A percentile compares a stretch with the other conserved stretches of the same genome.
Conservation (phyloP, 2,797 vertebrate genomes). For the Eospalax fontanierii region DNA sequence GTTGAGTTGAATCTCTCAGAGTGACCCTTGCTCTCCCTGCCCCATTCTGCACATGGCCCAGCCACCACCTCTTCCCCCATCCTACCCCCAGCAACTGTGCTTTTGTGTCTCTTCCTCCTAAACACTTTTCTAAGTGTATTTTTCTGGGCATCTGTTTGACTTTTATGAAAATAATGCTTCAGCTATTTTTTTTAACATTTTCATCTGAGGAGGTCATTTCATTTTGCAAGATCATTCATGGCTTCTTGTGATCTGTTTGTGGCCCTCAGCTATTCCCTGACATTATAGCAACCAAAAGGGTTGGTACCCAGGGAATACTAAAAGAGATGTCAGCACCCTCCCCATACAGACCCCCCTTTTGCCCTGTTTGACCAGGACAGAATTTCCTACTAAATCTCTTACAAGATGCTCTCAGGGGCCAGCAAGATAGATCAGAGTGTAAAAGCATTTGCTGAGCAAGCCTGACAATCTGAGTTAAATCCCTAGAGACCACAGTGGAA, state of each 20-base stretch:
- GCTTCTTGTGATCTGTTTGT: not conserved
- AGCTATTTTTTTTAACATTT: not conserved
- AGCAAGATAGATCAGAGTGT: not conserved
- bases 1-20: not conserved
- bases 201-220: not conserved
- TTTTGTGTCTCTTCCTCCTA: not conserved
- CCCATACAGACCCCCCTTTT: not conserved
- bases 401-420: not conserved
- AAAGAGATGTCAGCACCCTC: not conserved
- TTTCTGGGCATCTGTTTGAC: not conserved
- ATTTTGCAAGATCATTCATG: not conserved
- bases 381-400: not conserved
- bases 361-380: not conserved
- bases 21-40: not conserved
- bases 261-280: not conserved
- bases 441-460: not conserved
- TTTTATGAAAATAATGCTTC: not conserved
- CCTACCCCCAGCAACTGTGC: not conserved
- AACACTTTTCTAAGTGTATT: not conserved
- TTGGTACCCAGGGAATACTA: too few relatives aligned
- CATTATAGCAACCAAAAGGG: not conserved
- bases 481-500: not conserved
- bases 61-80: not conserved
- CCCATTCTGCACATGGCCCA: not conserved
- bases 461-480: not conserved